Percentiles rank a stretch among this genome's conserved stretches.
phyloP scores from a whole-genome alignment of 2,113 vertebrate species.

The Vidua chalybeata region DNA sequence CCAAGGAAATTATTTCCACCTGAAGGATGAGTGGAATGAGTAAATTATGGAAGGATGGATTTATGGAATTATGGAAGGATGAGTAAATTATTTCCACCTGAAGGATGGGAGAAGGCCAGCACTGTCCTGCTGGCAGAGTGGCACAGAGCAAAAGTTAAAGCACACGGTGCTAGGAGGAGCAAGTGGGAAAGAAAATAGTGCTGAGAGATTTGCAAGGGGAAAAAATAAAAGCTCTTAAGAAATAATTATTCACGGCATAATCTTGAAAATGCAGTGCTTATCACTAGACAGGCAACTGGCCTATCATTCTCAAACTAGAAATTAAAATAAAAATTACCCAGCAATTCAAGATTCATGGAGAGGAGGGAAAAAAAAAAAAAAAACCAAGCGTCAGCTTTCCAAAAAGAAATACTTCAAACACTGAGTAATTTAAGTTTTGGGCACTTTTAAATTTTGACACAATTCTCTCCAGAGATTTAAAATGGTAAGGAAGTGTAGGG shows the following conservation, averaged over 20 bases:
- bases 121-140: not conserved
- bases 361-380: fast-evolving
- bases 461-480: not conserved
- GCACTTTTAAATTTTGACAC: not conserved
- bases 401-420: not conserved
- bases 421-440: not conserved
- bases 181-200: not conserved
- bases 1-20: fast-evolving
- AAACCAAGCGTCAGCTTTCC: not conserved
- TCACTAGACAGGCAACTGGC: not conserved
- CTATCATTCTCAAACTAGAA: not conserved
- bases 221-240: not conserved
- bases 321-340: not conserved
- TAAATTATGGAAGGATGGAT: too few relatives aligned
- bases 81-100: not conserved
- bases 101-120: not conserved
- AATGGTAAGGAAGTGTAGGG: not conserved
- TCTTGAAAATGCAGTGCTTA: constrained; percentile 4
- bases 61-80: too few relatives aligned
- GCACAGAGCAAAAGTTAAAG: not conserved
- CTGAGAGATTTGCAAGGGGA: not conserved
- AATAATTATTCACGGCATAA: not conserved
- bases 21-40: not conserved
- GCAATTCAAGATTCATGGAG: not conserved
- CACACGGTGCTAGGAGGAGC: not conserved